Evolutionary conservation across 2,797 vertebrate genomes (phyloP).

Genomic region (Darevskia mixta): DNA sequence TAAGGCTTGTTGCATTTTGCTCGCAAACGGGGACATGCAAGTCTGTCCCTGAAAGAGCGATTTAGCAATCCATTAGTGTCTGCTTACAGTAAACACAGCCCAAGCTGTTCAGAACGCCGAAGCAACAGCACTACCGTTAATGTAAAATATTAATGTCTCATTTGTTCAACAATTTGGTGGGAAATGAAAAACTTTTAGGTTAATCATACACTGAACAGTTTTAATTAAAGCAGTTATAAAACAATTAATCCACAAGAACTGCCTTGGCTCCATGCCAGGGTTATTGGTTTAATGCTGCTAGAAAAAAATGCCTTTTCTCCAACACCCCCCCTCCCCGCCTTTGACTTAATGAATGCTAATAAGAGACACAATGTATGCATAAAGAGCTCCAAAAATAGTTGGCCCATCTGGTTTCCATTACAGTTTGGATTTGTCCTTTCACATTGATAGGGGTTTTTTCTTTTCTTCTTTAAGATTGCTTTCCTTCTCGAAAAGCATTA

Average conservation of each 20-base stretch:
- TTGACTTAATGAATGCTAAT: constrained; percentile 87
- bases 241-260: constrained; percentile 84
- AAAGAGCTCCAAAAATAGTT: constrained; percentile 78
- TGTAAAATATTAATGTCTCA: constrained; percentile 87
- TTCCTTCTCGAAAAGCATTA: background rate
- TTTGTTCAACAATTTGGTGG: constrained; percentile 85
- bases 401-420: constrained; percentile 83
- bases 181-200: constrained; percentile 87
- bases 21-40: background rate
- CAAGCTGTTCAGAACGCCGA: constrained; percentile 58
- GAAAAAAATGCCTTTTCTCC: constrained; percentile 78
- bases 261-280: constrained; percentile 80
- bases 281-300: constrained; percentile 84
- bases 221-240: constrained; percentile 89
- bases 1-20: background rate
- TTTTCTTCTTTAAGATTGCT: constrained; percentile 53
- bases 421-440: constrained; percentile 81
- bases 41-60: background rate
- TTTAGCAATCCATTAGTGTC: constrained; percentile 27
- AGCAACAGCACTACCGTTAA: constrained; percentile 73
- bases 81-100: constrained; percentile 54
- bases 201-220: constrained; percentile 86
- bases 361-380: constrained; percentile 83
- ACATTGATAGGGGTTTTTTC: constrained; percentile 75
- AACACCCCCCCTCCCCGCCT: constrained; percentile 50